A percentile compares a stretch with the other conserved stretches of the same genome.
These are phyloP conservation scores for Lepidochitona cinerea DNA, from an alignment of 2,888 invertebrate genomes.

Conservation along the genomic window DNA sequence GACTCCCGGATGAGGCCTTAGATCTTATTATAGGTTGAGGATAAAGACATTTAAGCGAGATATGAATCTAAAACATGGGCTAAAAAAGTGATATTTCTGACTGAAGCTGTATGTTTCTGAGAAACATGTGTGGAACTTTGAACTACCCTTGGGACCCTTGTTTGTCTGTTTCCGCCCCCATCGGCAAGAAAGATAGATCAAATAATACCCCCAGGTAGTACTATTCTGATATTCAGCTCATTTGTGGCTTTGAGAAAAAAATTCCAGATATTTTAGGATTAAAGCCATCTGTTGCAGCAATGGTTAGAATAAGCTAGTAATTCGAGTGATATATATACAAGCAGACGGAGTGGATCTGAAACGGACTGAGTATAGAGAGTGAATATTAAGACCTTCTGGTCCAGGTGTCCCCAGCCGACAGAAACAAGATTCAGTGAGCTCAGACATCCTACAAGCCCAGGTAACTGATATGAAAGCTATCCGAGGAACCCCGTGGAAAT, in stretches of 20 bases:
- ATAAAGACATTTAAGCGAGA: too few species aligned
- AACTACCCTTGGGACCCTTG: not conserved
- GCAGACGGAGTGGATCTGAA: not conserved
- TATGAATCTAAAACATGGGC: too few species aligned
- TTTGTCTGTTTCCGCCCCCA: not conserved
- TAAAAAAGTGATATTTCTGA: too few species aligned
- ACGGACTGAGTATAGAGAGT: not conserved
- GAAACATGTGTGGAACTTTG: not conserved
- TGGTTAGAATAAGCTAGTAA: not conserved
- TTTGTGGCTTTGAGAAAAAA: slow-evolving; percentile 6
- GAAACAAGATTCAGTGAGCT: too few species aligned
- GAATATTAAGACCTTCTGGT: not conserved
- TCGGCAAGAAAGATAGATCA: not conserved
- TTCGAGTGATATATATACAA: not conserved
- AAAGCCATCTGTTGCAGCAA: not conserved
- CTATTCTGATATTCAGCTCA: not conserved
- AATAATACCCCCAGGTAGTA: not conserved
- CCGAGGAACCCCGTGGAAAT: slow-evolving; percentile 1
- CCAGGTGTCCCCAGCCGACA: not conserved
- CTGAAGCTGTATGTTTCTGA: too few species aligned
- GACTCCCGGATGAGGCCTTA: too few species aligned
- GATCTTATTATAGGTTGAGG: too few species aligned
- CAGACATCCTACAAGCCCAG: not conserved
- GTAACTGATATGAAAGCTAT: not conserved
- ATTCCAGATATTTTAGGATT: not conserved